Evolutionary conservation across 2,888 invertebrate genomes (phyloP).

Genomic region (Brachyptera risi): DNA sequence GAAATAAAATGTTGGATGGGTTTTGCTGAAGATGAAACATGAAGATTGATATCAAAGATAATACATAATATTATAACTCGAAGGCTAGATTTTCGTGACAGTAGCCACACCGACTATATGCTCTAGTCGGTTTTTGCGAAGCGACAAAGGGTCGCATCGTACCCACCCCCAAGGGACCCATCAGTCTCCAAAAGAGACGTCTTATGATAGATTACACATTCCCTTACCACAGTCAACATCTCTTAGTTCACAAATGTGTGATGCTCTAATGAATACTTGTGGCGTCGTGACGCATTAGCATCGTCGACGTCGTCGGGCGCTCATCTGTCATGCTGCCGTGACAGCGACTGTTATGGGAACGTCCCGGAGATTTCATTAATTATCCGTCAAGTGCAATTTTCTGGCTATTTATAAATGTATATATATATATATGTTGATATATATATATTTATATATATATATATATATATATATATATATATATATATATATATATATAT

Average conservation of each 20-base stretch:
- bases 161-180: no score
- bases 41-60: background rate
- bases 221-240: background rate
- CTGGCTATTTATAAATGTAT: no score
- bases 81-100: no score
- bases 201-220: background rate
- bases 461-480: no score
- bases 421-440: no score
- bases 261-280: constrained; percentile 23
- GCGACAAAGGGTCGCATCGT: constrained; percentile 6
- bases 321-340: constrained; percentile 23
- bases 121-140: background rate
- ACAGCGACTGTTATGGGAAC: no score
- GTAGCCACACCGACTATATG: no score
- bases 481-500: no score
- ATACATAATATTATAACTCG: no score
- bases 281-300: constrained; percentile 11
- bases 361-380: constrained; percentile 15
- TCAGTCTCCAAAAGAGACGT: no score
- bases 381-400: constrained; percentile 18
- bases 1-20: no score
- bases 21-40: background rate
- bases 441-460: no score
- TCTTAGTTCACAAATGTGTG: constrained; percentile 1
- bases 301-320: background rate